Percentiles rank a stretch among this genome's conserved stretches.
phyloP scores from a whole-genome alignment of 1,140 invertebrate species.

The Batillaria attramentaria region DNA sequence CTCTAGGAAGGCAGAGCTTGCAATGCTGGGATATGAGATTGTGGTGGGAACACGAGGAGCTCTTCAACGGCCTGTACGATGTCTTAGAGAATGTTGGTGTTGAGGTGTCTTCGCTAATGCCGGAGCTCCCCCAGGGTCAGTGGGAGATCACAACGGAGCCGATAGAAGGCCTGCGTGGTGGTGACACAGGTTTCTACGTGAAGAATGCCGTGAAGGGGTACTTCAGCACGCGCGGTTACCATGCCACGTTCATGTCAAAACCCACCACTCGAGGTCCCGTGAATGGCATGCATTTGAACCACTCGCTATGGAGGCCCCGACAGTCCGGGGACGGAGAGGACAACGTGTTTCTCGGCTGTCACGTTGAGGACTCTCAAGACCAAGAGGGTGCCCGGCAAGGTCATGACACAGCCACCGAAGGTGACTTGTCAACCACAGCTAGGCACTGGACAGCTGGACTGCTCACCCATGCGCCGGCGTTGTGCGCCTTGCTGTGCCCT shows the following conservation, averaged over 20 bases:
- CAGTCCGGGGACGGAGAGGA: slow-evolving; percentile 14
- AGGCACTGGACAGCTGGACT: slow-evolving; percentile 48
- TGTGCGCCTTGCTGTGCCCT: slow-evolving; percentile 45
- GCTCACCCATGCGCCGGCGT: slow-evolving; percentile 39
- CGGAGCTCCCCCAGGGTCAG: slow-evolving; percentile 27
- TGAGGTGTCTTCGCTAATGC: slow-evolving; percentile 18
- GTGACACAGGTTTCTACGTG: slow-evolving; percentile 29
- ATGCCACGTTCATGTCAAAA: slow-evolving; percentile 49
- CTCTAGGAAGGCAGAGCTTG: background rate
- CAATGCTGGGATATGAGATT: background rate
- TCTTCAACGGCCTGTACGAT: slow-evolving; percentile 10
- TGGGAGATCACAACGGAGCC: slow-evolving; percentile 37
- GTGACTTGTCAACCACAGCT: slow-evolving; percentile 36
- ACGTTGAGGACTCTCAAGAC: background rate
- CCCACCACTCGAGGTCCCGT: slow-evolving; percentile 1
- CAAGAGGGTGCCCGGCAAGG: background rate
- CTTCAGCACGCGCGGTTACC: slow-evolving; percentile 17
- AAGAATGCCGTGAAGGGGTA: slow-evolving; percentile 27
- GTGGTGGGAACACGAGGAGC: background rate
- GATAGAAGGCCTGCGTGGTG: slow-evolving; percentile 27
- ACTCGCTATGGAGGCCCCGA: slow-evolving; percentile 38
- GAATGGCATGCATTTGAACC: slow-evolving; percentile 45
- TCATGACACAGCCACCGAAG: too few species aligned
- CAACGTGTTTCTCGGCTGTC: background rate
- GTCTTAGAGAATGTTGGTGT: slow-evolving; percentile 15